Evolutionary conservation across 1,140 invertebrate genomes (phyloP).

Genomic region (Zaprionus taronus): DNA sequence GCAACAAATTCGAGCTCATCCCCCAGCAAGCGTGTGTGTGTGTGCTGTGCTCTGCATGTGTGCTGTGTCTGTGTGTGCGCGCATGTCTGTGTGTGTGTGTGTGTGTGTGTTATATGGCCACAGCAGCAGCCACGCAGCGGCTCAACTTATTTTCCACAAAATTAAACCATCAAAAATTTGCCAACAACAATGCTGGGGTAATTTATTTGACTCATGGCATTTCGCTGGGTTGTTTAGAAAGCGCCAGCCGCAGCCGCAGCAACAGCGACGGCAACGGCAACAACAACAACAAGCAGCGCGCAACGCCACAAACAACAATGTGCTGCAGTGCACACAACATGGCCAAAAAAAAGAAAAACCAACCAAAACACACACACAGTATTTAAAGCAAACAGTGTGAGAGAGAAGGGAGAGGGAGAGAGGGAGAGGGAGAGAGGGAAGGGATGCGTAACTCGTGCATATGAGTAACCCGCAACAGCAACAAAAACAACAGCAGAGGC

Average conservation of each 20-base stretch:
- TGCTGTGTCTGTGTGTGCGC: constrained; percentile 33
- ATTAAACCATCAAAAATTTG: constrained; percentile 83
- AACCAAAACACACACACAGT: constrained; percentile 32
- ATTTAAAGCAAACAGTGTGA: constrained; percentile 57
- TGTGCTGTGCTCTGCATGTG: constrained; percentile 30
- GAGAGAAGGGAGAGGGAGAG: neutral
- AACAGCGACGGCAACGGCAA: constrained; percentile 14
- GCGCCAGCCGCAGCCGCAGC: constrained; percentile 49
- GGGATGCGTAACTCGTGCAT: constrained; percentile 21
- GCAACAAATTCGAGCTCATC: constrained; percentile 53
- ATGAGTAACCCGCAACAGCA: constrained; percentile 41
- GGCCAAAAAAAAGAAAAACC: constrained; percentile 36
- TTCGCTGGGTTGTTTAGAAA: constrained; percentile 63
- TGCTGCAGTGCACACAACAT: constrained; percentile 47
- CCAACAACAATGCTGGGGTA: constrained; percentile 81
- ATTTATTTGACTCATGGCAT: constrained; percentile 81
- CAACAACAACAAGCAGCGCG: neutral
- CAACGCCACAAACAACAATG: constrained; percentile 30
- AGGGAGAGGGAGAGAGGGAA: neutral
- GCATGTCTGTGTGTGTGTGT: constrained; percentile 30
- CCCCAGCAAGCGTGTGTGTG: neutral
- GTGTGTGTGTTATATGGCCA: constrained; percentile 68
- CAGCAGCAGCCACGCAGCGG: constrained; percentile 78
- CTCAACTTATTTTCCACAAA: constrained; percentile 83
- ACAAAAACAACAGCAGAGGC: constrained; percentile 24